Conservation (phyloP, 2,113 vertebrate species). For the Anoplopoma fimbria region DNA sequence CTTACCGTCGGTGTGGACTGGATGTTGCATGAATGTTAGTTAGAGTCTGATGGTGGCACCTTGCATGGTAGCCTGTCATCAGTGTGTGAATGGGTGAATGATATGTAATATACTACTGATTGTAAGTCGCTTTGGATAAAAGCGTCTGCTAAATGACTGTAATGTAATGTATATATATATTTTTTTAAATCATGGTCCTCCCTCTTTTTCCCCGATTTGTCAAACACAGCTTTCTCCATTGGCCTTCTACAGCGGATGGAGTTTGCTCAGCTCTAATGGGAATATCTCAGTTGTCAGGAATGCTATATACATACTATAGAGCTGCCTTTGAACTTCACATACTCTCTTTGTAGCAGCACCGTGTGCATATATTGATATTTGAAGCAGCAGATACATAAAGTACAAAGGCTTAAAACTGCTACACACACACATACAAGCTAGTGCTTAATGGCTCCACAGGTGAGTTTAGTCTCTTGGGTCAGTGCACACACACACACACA, state of each 20-base stretch:
- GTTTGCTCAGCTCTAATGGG: not conserved
- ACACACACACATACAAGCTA: not conserved
- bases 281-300: not conserved
- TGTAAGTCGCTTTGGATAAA: no score
- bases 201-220: not conserved
- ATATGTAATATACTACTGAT: no score
- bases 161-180: not conserved
- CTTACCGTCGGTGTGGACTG: no score
- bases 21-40: no score
- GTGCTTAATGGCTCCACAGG: slow-evolving; percentile 28
- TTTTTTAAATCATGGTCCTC: not conserved
- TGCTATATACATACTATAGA: not conserved
- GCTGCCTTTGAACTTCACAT: not conserved
- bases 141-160: no score
- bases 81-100: no score
- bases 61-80: no score
- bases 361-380: not conserved
- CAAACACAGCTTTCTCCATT: not conserved
- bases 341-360: not conserved
- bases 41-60: no score
- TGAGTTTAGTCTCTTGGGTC: slow-evolving; percentile 13
- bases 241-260: not conserved
- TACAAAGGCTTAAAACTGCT: not conserved
- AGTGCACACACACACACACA: not conserved
- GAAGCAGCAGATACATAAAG: not conserved